A percentile compares a stretch with the other conserved stretches of the same genome.
phyloP scores from a whole-genome alignment of 2,797 vertebrate genomes.

The Cossypha caffra region DNA sequence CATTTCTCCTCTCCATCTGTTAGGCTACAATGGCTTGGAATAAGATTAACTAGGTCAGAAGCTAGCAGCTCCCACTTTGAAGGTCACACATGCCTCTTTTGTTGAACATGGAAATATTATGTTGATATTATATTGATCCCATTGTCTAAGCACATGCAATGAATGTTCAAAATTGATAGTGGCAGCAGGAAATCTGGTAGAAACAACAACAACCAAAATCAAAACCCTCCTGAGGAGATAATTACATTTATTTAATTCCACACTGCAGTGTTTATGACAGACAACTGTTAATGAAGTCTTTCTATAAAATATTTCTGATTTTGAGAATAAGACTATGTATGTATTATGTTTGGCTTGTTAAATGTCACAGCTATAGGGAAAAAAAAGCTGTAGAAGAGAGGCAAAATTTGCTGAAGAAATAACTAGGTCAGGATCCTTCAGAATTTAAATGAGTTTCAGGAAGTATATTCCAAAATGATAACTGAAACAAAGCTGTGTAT shows the following conservation, averaged over 20 bases:
- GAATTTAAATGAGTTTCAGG: constrained; percentile 44
- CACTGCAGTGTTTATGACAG: not conserved
- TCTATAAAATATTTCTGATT: not conserved
- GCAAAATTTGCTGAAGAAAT: constrained; percentile 17
- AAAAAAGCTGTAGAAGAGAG: not conserved
- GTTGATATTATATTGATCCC: not conserved
- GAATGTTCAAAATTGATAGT: not conserved
- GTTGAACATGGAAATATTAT: not conserved
- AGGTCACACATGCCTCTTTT: not conserved
- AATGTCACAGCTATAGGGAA: not conserved
- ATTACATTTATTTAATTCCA: constrained; percentile 5
- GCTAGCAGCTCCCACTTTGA: not conserved
- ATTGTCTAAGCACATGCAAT: not conserved
- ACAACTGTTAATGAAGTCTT: not conserved
- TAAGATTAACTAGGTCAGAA: constrained; percentile 35
- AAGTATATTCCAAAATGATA: not conserved
- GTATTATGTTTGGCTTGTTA: not conserved
- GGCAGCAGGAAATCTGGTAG: not conserved
- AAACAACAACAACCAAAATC: not conserved
- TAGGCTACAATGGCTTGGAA: not conserved
- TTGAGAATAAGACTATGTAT: not conserved
- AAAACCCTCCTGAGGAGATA: not conserved
- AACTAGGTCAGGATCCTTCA: constrained; percentile 29
- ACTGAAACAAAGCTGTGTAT: not conserved
- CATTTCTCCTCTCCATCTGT: constrained; percentile 26